These are phyloP conservation scores for Erythrocercus mccallii DNA, from an alignment of 2,113 vertebrate species.

Conservation along the genomic window DNA sequence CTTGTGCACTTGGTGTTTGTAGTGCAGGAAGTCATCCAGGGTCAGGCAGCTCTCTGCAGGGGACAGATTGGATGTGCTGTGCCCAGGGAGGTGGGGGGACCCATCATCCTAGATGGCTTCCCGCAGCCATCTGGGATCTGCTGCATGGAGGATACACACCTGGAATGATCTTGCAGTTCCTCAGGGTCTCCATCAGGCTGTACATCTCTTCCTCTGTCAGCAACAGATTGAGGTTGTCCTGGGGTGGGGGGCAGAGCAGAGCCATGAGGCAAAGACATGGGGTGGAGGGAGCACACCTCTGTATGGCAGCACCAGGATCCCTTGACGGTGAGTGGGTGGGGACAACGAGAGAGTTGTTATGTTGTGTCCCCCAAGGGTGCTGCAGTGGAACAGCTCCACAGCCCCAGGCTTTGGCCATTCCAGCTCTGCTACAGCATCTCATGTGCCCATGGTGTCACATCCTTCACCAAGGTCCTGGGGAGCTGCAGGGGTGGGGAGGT, in stretches of 20 bases:
- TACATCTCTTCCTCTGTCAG: slow-evolving; percentile 97
- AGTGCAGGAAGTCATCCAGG: slow-evolving; percentile 90
- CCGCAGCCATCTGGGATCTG: fast-evolving
- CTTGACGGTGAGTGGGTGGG: fast-evolving
- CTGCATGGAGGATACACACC: slow-evolving; percentile 49
- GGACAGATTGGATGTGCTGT: not conserved
- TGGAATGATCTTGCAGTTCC: slow-evolving; percentile 90
- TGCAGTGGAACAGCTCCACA: fast-evolving
- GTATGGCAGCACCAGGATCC: fast-evolving
- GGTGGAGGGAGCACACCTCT: fast-evolving
- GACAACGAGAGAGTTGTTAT: fast-evolving
- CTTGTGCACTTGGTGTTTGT: slow-evolving; percentile 90
- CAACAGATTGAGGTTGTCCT: slow-evolving; percentile 95
- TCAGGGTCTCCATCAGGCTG: slow-evolving; percentile 89
- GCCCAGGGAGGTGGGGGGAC: not conserved
- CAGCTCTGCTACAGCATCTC: not conserved
- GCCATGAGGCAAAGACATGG: not conserved
- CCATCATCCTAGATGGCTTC: not conserved
- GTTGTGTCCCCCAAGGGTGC: not conserved
- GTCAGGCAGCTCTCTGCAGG: slow-evolving; percentile 85
- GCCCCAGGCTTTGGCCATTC: not conserved
- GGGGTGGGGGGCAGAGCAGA: not conserved
- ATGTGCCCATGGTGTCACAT: not conserved
- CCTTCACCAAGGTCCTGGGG: not conserved
- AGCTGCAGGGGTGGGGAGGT: not conserved